phyloP scores from a whole-genome alignment of 2,113 vertebrate species.

The Pseudorectes ferrugineus region DNA sequence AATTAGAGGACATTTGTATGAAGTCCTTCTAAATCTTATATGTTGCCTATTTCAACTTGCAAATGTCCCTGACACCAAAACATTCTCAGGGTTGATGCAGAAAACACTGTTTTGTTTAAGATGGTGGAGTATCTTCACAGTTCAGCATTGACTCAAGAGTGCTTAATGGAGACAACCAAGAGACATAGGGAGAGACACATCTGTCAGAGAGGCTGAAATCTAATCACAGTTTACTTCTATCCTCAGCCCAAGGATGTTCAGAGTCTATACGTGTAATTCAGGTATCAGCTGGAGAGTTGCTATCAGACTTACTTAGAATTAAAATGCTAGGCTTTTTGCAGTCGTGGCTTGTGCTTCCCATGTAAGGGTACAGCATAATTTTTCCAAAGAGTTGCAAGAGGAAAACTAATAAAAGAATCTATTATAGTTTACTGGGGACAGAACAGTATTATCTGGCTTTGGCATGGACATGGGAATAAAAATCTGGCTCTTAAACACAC shows the following conservation, averaged over 20 bases:
- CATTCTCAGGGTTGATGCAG: not conserved
- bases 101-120: not conserved
- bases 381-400: not conserved
- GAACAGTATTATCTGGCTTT: not conserved
- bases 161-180: not conserved
- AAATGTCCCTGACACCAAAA: not conserved
- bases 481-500: not conserved
- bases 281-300: not conserved
- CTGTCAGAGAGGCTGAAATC: not conserved
- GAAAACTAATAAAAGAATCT: not conserved
- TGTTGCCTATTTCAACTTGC: not conserved
- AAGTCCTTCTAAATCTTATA: not conserved
- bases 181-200: not conserved
- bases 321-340: not conserved
- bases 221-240: not conserved
- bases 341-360: not conserved
- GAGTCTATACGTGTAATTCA: not conserved
- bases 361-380: not conserved
- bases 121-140: not conserved
- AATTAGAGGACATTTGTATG: not conserved
- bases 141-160: not conserved
- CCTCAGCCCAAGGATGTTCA: not conserved
- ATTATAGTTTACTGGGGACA: not conserved
- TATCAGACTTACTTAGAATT: not conserved
- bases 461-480: not conserved